A percentile compares a stretch with the other conserved stretches of the same genome.
These are phyloP conservation scores for Chironomus tentans DNA, from an alignment of 2,888 invertebrate species.

Conservation along the genomic window DNA sequence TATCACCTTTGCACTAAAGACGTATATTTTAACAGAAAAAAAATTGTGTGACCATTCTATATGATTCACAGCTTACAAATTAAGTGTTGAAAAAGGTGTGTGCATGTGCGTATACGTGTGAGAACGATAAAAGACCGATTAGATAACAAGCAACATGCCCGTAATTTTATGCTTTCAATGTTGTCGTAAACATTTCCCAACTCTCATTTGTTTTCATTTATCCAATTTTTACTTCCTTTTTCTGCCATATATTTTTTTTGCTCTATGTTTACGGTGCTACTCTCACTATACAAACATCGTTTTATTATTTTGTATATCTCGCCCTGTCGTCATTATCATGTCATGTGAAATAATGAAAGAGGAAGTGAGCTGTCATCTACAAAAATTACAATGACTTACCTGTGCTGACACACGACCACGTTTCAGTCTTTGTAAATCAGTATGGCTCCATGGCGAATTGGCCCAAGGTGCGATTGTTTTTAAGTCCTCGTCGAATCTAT, in stretches of 20 bases:
- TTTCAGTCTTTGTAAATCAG: conserved; percentile 63
- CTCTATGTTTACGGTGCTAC: neutral
- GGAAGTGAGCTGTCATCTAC: neutral
- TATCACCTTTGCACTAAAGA: neutral
- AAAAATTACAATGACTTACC: conserved; percentile 43
- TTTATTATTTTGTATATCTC: neutral
- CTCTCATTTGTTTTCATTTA: neutral
- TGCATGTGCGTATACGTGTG: neutral
- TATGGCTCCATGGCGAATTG: conserved; percentile 66
- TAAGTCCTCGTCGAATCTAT: conserved; percentile 57
- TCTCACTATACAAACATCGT: neutral
- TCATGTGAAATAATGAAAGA: neutral
- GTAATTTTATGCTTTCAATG: too few relatives aligned
- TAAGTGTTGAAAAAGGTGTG: neutral
- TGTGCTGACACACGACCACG: conserved; percentile 69
- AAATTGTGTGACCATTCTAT: neutral
- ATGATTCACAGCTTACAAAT: neutral
- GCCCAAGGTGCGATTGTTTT: conserved; percentile 62
- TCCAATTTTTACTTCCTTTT: neutral
- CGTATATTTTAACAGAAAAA: neutral
- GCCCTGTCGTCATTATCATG: neutral
- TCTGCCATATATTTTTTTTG: too few relatives aligned
- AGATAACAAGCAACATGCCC: neutral
- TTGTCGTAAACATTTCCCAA: neutral
- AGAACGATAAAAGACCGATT: neutral